phyloP scores from a whole-genome alignment of 2,888 invertebrate genomes.

The Latheticus oryzae region DNA sequence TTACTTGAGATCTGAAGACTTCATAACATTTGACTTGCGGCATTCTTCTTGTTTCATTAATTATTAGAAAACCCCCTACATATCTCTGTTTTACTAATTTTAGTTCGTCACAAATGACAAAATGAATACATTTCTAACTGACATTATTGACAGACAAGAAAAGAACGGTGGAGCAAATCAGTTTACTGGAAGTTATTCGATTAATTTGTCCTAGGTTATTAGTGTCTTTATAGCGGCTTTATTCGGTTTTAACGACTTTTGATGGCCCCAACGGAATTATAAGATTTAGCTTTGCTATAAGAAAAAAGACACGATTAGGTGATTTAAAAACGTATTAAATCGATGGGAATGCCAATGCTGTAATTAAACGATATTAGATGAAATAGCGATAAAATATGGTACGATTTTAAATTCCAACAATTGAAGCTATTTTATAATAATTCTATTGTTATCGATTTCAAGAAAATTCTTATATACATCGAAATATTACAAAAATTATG shows the following conservation, averaged over 20 bases:
- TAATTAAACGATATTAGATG: slow-evolving; percentile 6
- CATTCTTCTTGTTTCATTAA: slow-evolving; percentile 32
- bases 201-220: slow-evolving; percentile 58
- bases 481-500: slow-evolving; percentile 7
- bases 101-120: slow-evolving; percentile 15
- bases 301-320: slow-evolving; percentile 11
- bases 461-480: too few species aligned
- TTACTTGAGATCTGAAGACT: slow-evolving; percentile 28
- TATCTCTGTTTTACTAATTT: slow-evolving; percentile 24
- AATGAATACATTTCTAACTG: slow-evolving; percentile 13
- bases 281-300: slow-evolving; percentile 36
- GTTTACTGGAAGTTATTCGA: slow-evolving; percentile 56
- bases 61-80: slow-evolving; percentile 26
- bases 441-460: too few species aligned
- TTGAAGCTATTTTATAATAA: too few species aligned
- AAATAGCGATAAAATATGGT: too few species aligned
- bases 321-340: slow-evolving; percentile 7
- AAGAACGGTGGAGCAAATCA: slow-evolving; percentile 46
- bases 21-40: slow-evolving; percentile 37
- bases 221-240: slow-evolving; percentile 55
- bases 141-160: slow-evolving; percentile 29
- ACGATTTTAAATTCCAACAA: too few species aligned
- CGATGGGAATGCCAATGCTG: slow-evolving; percentile 5
- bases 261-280: slow-evolving; percentile 38
- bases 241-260: slow-evolving; percentile 45